Evolutionary conservation across 1,140 invertebrate species (phyloP), one percentile per base, ranked within the genome.

Genomic region (Euschistus heros): DNA sequence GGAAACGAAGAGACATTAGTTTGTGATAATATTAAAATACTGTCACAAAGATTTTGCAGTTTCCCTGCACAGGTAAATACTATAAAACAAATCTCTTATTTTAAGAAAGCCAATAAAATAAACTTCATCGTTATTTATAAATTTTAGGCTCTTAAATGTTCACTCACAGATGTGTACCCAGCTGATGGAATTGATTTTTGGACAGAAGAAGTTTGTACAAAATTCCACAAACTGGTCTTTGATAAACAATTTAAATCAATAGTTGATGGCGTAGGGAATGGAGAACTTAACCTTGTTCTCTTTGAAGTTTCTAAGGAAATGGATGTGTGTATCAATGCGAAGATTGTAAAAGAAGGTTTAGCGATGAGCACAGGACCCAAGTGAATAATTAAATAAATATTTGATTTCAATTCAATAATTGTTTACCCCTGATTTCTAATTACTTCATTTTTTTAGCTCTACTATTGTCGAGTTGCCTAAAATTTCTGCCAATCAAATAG

Each of bases 131-230:
- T 62, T n/a, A 42, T 54, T 14, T 4, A n/a, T 64, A 27, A 37
- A 37, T 68, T 67, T 33, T 37, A 79, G 77, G 76, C 76, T 2
- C 74, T 77, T 22, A 73, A 70, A 63, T 66, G 78, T 27, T 63
- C 69, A 0, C 60, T 79, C 7, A 71, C 57, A 65, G 72, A 76
- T 20, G 63, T 78, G 1, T 60, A 33, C 27, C 50, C 68, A 17
- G 27, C 67, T 0, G 52, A 70, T 6, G 57, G 61, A 17, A 42
- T 66, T 0, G 27, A 69, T 57, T 17, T 2, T 6, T 78, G 74
- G 75, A 64, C 33, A 22, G 2, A 7, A 6, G 68, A 68, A n/a
- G 26, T 66, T 0, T 69, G 17, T 0, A 10, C 47, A 18, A 71
- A 59, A 6, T 54, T 76, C 37, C n/a, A 47, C 4, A 13, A 66